Percentiles rank a stretch among this genome's conserved stretches.
These are phyloP conservation scores for Seriola dumerili DNA, from an alignment of 2,113 vertebrate species.

Conservation along the genomic window DNA sequence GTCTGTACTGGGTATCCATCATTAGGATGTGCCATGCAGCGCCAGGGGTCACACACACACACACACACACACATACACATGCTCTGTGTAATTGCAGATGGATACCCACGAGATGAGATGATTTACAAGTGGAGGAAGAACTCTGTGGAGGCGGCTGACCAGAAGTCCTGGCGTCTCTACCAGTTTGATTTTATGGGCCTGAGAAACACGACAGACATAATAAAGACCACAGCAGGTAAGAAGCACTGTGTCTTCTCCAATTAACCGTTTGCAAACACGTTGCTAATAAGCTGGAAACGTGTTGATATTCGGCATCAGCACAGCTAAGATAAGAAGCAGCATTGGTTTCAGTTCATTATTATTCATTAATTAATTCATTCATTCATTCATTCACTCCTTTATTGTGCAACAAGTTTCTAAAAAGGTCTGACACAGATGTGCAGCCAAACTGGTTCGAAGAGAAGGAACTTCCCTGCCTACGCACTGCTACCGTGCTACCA, in stretches of 20 bases:
- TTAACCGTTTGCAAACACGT: neutral
- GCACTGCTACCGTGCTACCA: rapidly evolving
- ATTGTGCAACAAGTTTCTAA: neutral
- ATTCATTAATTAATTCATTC: neutral
- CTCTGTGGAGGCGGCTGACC: slow-evolving; percentile 94
- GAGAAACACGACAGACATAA: slow-evolving; percentile 91
- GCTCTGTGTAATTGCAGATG: slow-evolving; percentile 89
- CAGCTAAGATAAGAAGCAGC: neutral
- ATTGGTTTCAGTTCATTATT: neutral
- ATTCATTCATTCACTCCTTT: neutral
- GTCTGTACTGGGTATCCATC: slow-evolving; percentile 65
- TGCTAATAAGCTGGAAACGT: neutral
- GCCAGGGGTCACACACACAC: slow-evolving; percentile 53
- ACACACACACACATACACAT: neutral
- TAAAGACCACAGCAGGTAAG: slow-evolving; percentile 93
- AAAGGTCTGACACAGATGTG: neutral
- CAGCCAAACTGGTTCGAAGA: neutral
- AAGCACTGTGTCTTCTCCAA: neutral
- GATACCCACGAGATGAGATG: slow-evolving; percentile 97
- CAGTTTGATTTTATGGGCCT: slow-evolving; percentile 98
- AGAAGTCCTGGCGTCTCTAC: slow-evolving; percentile 97
- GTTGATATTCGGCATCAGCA: neutral
- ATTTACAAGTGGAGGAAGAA: slow-evolving; percentile 97
- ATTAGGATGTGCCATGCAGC: slow-evolving; percentile 53
- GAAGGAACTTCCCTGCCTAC: neutral